Base-by-base conservation (phyloP, 2,113 vertebrate genomes). In the Trogon surrucura region DNA sequence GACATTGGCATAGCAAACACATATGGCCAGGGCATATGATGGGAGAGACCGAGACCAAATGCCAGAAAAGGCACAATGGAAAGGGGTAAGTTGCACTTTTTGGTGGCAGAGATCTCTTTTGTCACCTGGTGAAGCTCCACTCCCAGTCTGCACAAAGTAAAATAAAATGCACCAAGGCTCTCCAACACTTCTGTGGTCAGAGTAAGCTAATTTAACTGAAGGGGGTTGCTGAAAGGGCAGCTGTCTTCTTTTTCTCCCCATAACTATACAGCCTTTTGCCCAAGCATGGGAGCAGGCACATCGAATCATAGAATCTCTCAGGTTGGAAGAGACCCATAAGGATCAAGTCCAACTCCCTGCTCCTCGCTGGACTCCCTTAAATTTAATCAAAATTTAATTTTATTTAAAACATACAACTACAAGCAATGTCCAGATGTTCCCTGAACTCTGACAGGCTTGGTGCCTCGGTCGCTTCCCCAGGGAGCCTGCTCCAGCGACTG, bases 231-330 rank as follows among this genome's bases (percentile, higher is more conserved):
- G 21, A 72, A 69, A 47, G 58, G 38, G 27, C 60, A 85, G 32
- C 21, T 71, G 53, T 60, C 20, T 32, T 47, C 50, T 26, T 61
- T 72, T 23, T 57, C 36, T 73, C 34, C 34, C 26, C 58, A 18
- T 11, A 77, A 7, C 32, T 1, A 0, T 16, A 19, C 6, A 30
- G 60, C 0, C 30, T 67, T 47, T 5, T 56, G 74, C 48, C 53
- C 69, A 36, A 48, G 51, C 23, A 11, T 2, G 11, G 41, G 26
- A 80, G 4, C 1, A 2, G 54, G 32, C 69, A 87, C 75, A 47
- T 1, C 12, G 58, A 79, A 53, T 14, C 45, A 53, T 2, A 47
- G 38, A 48, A 48, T 25, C 51, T 53, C 57, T 58, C 73, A 27
- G 45, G 65, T 1, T 21, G n/a, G 25, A 84, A 47, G 4, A 21